Base-by-base conservation (phyloP, 2,113 vertebrate genomes). In the Panurus biarmicus region DNA sequence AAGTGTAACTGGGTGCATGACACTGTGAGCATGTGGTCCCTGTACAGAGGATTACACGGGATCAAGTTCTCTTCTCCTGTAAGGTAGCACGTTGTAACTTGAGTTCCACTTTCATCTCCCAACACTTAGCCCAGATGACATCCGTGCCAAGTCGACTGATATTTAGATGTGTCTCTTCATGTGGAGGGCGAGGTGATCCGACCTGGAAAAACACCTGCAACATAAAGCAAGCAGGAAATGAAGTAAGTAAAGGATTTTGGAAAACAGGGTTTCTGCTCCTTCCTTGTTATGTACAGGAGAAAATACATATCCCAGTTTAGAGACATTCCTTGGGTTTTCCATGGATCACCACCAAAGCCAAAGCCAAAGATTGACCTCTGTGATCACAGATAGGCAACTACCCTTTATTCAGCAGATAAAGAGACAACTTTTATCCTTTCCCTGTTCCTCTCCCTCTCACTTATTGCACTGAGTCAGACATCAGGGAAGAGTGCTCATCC, bases 131-230 rank as follows among this genome's bases (percentile, higher is more conserved):
- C 95, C 89, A 80, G 94, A 72, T 82, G 93, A 74, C 28, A 91
- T 97, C 96, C 74, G 70, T 7, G 66, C 74, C 94, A 95, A 86
- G 79, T 29, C 81, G 90, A 81, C 85, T 75, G 91, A 65, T 72
- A 94, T 54, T 98, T 97, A 99, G 97, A 99, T 99, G 97, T 99
- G 99, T 98, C 99, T 98, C 98, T 99, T 99, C 99, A 99, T 99
- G 96, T 99, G 99, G 97, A 99, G 98, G 82, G 99, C 99, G 81
- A 99, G 98, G 98, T 99, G 99, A 96, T 99, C 99, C 76, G 99
- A 99, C 95, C 99, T 98, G 95, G 99, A 99, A 97, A 99, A 99
- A 98, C 99, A 99, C 98, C 99, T 99, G 98, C 95, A 96, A 96
- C 92, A 96, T 72, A 77, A 94, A 97, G 84, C 48, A 83, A 96